phyloP scores from a whole-genome alignment of 1,140 invertebrate species.

The Rhagoletis pomonella region DNA sequence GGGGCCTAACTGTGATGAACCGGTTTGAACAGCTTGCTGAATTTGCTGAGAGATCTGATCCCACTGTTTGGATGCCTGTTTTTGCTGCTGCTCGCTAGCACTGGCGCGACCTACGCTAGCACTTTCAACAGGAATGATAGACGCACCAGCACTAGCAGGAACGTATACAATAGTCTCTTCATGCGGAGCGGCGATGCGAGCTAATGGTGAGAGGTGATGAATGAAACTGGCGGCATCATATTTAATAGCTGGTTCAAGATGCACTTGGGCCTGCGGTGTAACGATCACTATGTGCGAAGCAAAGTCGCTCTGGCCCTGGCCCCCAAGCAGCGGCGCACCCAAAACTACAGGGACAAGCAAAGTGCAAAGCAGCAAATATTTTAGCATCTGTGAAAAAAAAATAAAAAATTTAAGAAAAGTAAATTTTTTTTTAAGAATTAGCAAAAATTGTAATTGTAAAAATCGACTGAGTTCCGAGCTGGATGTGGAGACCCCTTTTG shows the following conservation, averaged over 20 bases:
- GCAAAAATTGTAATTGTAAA: too few relatives aligned
- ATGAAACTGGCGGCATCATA: slow-evolving; percentile 60
- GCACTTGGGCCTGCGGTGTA: slow-evolving; percentile 71
- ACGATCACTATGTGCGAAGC: slow-evolving; percentile 71
- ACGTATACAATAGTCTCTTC: slow-evolving; percentile 72
- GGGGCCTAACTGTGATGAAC: slow-evolving; percentile 11
- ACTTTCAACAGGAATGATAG: slow-evolving; percentile 11
- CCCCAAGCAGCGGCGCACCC: slow-evolving; percentile 52
- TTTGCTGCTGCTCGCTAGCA: neutral
- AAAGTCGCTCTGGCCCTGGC: slow-evolving; percentile 61
- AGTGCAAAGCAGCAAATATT: slow-evolving; percentile 64
- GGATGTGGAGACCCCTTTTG: too few relatives aligned
- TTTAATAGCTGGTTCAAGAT: slow-evolving; percentile 66
- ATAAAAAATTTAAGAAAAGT: too few relatives aligned
- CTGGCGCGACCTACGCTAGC: neutral
- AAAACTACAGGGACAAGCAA: slow-evolving; percentile 61
- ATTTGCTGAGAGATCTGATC: slow-evolving; percentile 30
- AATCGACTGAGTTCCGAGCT: too few relatives aligned
- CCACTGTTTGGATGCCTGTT: slow-evolving; percentile 6
- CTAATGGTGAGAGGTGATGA: slow-evolving; percentile 69
- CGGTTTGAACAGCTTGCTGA: slow-evolving; percentile 28
- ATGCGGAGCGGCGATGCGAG: slow-evolving; percentile 64
- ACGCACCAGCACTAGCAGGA: slow-evolving; percentile 59
- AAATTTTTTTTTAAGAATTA: too few relatives aligned
- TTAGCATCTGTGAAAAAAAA: slow-evolving; percentile 62